Evolutionary conservation across 2,888 invertebrate genomes (phyloP).

Genomic region (Seira sanloemensis): DNA sequence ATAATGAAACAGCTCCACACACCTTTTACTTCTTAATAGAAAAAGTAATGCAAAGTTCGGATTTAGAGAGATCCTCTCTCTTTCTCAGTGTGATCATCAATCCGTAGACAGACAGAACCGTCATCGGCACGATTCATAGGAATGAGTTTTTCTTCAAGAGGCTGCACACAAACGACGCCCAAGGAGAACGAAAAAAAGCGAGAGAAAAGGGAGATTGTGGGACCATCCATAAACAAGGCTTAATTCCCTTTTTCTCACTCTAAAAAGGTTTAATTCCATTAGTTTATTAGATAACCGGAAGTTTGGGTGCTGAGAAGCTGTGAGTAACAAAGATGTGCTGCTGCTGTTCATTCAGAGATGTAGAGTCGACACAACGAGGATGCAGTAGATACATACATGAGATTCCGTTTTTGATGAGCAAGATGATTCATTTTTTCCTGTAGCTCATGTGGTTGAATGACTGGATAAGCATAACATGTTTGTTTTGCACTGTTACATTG

Average conservation of each 20-base stretch:
- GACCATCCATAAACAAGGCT: slow-evolving; percentile 11
- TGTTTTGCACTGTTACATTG: slow-evolving; percentile 22
- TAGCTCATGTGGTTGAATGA: neutral
- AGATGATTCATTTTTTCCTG: slow-evolving; percentile 15
- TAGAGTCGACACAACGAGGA: neutral
- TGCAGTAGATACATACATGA: neutral
- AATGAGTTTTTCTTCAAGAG: neutral
- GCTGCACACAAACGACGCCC: neutral
- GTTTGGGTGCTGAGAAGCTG: slow-evolving; percentile 61
- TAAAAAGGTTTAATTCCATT: slow-evolving; percentile 72
- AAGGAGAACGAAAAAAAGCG: slow-evolving; percentile 22
- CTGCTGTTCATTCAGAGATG: neutral
- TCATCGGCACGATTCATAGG: neutral
- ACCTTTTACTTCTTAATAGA: neutral
- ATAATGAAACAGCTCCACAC: neutral
- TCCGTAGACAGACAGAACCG: neutral
- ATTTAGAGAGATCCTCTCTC: neutral
- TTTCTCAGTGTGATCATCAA: neutral
- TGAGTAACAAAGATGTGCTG: neutral
- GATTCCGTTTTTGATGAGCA: neutral
- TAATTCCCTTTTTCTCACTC: slow-evolving; percentile 27
- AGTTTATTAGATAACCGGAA: slow-evolving; percentile 74
- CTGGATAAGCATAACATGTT: neutral
- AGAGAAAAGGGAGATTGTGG: slow-evolving; percentile 34
- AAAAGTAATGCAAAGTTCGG: neutral